phyloP scores from a whole-genome alignment of 2,797 vertebrate genomes.

The Hippocampus kuda region DNA sequence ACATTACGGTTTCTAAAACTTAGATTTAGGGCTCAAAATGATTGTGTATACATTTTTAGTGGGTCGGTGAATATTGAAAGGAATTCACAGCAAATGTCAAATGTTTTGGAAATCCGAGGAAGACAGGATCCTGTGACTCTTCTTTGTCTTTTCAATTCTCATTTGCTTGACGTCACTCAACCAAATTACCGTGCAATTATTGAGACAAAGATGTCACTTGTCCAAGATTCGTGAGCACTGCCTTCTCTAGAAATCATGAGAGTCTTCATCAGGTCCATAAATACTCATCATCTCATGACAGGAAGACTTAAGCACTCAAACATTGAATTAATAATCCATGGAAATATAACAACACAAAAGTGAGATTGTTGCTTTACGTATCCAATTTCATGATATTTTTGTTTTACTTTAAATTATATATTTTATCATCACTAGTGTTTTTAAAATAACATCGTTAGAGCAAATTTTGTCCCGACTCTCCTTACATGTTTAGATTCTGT shows the following conservation, averaged over 20 bases:
- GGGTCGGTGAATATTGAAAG: background rate
- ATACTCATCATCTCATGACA: background rate
- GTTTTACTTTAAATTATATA: no score
- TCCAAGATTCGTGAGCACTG: constrained; percentile 8
- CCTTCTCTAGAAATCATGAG: constrained; percentile 5
- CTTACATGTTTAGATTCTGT: background rate
- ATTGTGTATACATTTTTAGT: no score
- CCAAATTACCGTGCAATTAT: constrained; percentile 27
- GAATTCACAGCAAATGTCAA: background rate
- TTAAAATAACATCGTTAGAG: no score
- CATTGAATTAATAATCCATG: no score
- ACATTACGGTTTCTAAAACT: no score
- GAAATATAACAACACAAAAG: background rate
- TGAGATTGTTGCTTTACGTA: no score
- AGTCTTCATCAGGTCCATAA: background rate
- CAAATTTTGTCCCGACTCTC: no score
- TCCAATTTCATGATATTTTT: no score
- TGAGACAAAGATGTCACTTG: constrained; percentile 19
- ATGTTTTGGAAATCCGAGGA: background rate
- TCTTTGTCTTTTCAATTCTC: background rate
- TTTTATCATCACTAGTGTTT: no score
- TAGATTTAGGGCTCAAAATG: no score
- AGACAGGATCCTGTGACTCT: background rate
- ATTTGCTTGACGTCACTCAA: constrained; percentile 8
- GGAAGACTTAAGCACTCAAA: no score